These are phyloP conservation scores for Habrosyne pyritoides DNA, from an alignment of 2,888 invertebrate species.

Conservation along the genomic window DNA sequence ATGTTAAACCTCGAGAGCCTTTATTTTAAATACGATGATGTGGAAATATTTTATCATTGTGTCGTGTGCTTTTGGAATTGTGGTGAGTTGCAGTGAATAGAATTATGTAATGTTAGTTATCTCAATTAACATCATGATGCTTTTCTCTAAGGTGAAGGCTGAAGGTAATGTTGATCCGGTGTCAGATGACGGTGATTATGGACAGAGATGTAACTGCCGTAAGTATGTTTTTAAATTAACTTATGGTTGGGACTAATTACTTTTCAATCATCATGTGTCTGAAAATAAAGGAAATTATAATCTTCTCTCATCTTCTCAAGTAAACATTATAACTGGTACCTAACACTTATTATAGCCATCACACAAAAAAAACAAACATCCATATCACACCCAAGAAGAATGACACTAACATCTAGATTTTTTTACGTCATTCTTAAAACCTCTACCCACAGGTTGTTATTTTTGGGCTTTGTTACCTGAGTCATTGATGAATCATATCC, in stretches of 20 bases:
- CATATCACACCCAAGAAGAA: no score
- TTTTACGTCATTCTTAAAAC: not conserved
- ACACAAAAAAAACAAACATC: no score
- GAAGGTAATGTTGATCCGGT: constrained; percentile 15
- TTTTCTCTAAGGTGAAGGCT: constrained; percentile 4
- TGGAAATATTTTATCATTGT: constrained; percentile 9
- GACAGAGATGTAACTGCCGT: constrained; percentile 66
- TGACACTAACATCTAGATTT: no score
- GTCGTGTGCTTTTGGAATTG: not conserved
- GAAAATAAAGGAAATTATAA: no score
- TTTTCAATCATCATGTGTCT: no score
- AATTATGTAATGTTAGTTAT: not conserved
- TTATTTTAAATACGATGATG: constrained; percentile 6
- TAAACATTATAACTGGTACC: no score
- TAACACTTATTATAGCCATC: no score
- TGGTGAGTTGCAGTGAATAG: not conserved
- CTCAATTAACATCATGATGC: no score
- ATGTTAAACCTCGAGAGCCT: not conserved
- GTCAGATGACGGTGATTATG: constrained; percentile 36
- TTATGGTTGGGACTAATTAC: no score
- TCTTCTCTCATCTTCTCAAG: no score
- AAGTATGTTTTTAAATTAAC: constrained; percentile 40
- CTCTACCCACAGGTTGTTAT: not conserved
- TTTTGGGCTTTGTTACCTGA: not conserved
- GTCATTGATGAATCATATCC: not conserved